phyloP scores from a whole-genome alignment of 1,140 invertebrate genomes.

The Spodoptera frugiperda region DNA sequence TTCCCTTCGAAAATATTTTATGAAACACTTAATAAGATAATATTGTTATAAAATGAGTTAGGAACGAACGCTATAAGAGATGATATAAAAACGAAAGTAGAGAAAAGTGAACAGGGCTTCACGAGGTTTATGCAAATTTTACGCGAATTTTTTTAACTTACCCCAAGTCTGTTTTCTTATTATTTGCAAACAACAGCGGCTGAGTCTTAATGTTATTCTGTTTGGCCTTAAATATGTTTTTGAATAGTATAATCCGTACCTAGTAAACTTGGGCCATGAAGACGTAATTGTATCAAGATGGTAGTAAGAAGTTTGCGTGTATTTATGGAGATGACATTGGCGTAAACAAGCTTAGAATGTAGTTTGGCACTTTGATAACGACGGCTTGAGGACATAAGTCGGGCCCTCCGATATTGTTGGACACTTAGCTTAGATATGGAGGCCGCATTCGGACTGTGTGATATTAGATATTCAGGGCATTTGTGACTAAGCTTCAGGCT shows the following conservation, averaged over 20 bases:
- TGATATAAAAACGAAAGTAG: slow-evolving; percentile 68
- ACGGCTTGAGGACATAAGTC: slow-evolving; percentile 31
- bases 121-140: slow-evolving; percentile 81
- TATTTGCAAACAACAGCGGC: slow-evolving; percentile 76
- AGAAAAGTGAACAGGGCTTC: slow-evolving; percentile 63
- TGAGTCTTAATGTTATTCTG: slow-evolving; percentile 54
- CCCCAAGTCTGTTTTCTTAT: slow-evolving; percentile 72
- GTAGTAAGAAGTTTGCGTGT: slow-evolving; percentile 41
- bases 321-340: slow-evolving; percentile 39
- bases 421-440: slow-evolving; percentile 11
- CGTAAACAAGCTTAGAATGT: slow-evolving; percentile 37
- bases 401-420: slow-evolving; percentile 8
- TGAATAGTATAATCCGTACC: slow-evolving; percentile 46
- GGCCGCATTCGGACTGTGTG: slow-evolving; percentile 1
- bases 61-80: slow-evolving; percentile 58
- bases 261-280: slow-evolving; percentile 43
- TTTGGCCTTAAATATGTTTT: slow-evolving; percentile 58
- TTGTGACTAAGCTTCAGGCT: too few species aligned
- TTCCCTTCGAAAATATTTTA: slow-evolving; percentile 45
- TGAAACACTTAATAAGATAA: slow-evolving; percentile 51
- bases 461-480: slow-evolving; percentile 18
- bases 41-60: slow-evolving; percentile 68
- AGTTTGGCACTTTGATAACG: slow-evolving; percentile 40
- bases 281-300: slow-evolving; percentile 43
- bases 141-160: slow-evolving; percentile 76